These are phyloP conservation scores for Calcarius ornatus DNA, from an alignment of 2,113 vertebrate species.

Conservation along the genomic window DNA sequence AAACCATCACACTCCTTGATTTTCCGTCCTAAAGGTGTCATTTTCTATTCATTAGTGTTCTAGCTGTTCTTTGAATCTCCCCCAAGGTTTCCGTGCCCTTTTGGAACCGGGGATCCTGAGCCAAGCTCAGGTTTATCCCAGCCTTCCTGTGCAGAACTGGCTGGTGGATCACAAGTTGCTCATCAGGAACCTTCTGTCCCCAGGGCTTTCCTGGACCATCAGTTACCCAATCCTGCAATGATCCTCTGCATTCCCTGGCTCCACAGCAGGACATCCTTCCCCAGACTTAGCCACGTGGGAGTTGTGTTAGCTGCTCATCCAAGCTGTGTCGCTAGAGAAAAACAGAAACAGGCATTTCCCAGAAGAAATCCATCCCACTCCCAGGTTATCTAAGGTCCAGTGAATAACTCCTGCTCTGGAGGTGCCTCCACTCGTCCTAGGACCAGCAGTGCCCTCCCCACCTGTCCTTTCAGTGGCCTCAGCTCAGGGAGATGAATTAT, in stretches of 20 bases:
- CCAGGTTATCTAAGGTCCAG: not conserved
- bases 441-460: not conserved
- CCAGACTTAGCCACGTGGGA: not conserved
- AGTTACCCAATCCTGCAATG: not conserved
- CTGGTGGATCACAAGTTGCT: not conserved
- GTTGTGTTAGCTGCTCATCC: not conserved
- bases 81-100: not conserved
- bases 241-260: not conserved
- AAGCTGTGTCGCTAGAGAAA: not conserved
- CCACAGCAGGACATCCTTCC: not conserved
- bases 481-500: not conserved
- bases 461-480: not conserved
- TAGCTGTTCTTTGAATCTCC: not conserved
- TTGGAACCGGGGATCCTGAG: not conserved
- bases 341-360: rapidly evolving
- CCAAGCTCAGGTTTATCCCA: not conserved
- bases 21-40: not conserved
- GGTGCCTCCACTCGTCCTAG: not conserved
- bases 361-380: not conserved
- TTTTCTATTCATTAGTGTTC: not conserved
- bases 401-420: not conserved
- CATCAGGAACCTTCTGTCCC: not conserved
- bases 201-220: not conserved
- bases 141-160: not conserved
- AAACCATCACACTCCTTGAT: not conserved